Percentiles rank a stretch among this genome's conserved stretches.
These are phyloP conservation scores for Anthrax anthrax DNA, from an alignment of 2,888 invertebrate species.

Conservation along the genomic window DNA sequence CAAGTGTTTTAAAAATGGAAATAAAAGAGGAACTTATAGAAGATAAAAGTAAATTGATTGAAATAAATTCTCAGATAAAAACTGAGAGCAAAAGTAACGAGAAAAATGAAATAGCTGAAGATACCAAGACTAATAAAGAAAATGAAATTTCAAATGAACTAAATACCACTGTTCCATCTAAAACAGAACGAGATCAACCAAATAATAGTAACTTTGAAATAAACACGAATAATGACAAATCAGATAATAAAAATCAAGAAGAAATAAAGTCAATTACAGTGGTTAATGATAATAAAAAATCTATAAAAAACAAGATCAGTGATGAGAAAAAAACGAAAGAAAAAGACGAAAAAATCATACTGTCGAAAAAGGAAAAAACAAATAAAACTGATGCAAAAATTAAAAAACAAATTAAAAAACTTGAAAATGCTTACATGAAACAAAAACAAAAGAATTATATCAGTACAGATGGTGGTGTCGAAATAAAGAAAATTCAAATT, in stretches of 20 bases:
- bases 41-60: too few relatives aligned
- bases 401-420: not conserved
- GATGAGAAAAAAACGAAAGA: not conserved
- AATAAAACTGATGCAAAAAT: not conserved
- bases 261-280: not conserved
- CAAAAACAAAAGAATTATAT: not conserved
- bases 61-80: too few relatives aligned
- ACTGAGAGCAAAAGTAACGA: too few relatives aligned
- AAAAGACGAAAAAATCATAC: not conserved
- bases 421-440: not conserved
- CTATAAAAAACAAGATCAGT: not conserved
- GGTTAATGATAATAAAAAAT: not conserved
- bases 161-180: not conserved
- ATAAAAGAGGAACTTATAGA: too few relatives aligned
- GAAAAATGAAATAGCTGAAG: too few relatives aligned
- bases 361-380: not conserved
- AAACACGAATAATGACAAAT: not conserved
- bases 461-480: not conserved
- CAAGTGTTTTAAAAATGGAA: too few relatives aligned
- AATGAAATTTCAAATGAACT: not conserved
- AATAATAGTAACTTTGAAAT: too few relatives aligned
- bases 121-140: not conserved
- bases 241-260: not conserved
- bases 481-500: not conserved
- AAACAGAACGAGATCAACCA: too few relatives aligned